Percentiles rank a stretch among this genome's conserved stretches.
Evolutionary conservation across 2,888 invertebrate genomes (phyloP).

Genomic region (Andrena minutula): DNA sequence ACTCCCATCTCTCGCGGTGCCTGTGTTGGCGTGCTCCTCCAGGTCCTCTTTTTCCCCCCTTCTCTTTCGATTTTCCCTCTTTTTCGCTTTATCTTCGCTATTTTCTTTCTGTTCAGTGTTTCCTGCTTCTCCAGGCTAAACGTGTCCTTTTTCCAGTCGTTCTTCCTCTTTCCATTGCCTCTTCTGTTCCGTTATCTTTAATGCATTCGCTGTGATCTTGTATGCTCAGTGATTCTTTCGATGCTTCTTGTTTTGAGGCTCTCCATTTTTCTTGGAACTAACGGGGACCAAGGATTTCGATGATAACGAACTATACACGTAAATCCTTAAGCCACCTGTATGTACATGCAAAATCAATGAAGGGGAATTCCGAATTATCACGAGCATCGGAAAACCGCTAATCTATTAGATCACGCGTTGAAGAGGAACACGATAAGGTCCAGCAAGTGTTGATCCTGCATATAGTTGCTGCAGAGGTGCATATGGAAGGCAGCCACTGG

Average conservation of each 20-base stretch:
- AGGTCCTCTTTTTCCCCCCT: not conserved
- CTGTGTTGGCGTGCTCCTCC: not conserved
- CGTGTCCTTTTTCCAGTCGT: not conserved
- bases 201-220: too few relatives aligned
- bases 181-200: not conserved
- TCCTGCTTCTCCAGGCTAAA: not conserved
- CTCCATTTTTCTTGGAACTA: too few relatives aligned
- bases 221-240: too few relatives aligned
- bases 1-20: not conserved
- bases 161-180: not conserved
- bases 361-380: too few relatives aligned
- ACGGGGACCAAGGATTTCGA: too few relatives aligned
- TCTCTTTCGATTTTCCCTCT: not conserved
- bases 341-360: too few relatives aligned
- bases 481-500: slow-evolving; percentile 60
- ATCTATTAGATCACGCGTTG: too few relatives aligned
- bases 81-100: not conserved
- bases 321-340: too few relatives aligned
- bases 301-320: too few relatives aligned
- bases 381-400: too few relatives aligned
- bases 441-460: not conserved
- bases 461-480: slow-evolving; percentile 5
- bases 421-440: not conserved
- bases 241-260: too few relatives aligned
- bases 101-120: not conserved